Base-by-base conservation (phyloP, 2,113 vertebrate genomes). In the Tapirus terrestris region DNA sequence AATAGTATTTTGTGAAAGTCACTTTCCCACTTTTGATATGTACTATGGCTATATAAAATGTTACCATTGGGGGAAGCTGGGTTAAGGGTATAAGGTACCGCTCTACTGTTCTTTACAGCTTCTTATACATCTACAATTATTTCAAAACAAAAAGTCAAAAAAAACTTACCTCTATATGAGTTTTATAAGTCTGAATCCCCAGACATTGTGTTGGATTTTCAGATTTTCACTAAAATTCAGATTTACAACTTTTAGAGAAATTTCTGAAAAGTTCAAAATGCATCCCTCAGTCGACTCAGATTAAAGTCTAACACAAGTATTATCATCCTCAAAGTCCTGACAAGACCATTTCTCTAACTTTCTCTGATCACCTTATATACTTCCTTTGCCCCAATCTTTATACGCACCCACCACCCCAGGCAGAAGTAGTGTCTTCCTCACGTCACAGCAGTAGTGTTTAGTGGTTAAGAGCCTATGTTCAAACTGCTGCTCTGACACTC, bases 171-270 rank as follows among this genome's bases (percentile, higher is more conserved):
- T 76, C 89, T 82, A 1, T 23, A 8, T 67, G 70, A 80, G 67
- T 96, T 94, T 91, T 75, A 80, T 65, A 87, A 94, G 89, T 89
- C 96, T 97, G 93, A 91, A 79, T 97, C 93, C 86, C 51, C 94
- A 98, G 96, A 91, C 82, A 86, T 39, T 61, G 29, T 82, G 36
- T 51, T 96, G 61, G 31, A 81, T 51, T 84, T 92, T 96, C 65
- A 51, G 68, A 75, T 95, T 83, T 83, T 94, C 25, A 73, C 89
- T 72, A 72, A 90, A 84, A 90, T 93, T 77, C n/a, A 90, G 63
- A 51, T 86, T 29, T 63, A 6, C 17, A 48, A 48, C 29, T 70
- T 92, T 65, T 36, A 80, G n/a, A 89, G 56, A 79, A 39, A 86
- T 75, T 91, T 86, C 60, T 36, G 31, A 67, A 75, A 83, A 45